Evolutionary conservation across 2,113 vertebrate genomes (phyloP).

Genomic region (Ifrita kowaldi): DNA sequence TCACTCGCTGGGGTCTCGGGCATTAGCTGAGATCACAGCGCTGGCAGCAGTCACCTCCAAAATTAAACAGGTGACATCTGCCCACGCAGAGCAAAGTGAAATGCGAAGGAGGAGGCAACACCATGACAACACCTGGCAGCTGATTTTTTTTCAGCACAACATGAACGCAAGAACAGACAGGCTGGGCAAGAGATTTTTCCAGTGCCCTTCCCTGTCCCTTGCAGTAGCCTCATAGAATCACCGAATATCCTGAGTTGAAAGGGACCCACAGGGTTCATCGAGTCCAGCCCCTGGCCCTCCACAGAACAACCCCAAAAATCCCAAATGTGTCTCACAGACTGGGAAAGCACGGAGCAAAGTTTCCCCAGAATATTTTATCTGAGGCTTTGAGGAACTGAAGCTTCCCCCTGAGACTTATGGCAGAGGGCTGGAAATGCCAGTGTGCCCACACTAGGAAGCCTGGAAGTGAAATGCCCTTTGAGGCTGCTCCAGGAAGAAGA

Average conservation of each 20-base stretch:
- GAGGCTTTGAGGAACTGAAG: not conserved
- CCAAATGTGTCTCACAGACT: not conserved
- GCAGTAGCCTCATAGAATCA: not conserved
- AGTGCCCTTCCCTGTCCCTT: not conserved
- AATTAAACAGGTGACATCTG: not conserved
- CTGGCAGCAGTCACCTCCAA: not conserved
- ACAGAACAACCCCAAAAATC: not conserved
- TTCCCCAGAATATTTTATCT: not conserved
- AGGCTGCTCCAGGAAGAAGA: not conserved
- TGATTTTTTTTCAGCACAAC: not conserved
- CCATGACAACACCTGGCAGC: not conserved
- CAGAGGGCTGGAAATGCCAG: not conserved
- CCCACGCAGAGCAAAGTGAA: not conserved
- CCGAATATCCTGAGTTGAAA: not conserved
- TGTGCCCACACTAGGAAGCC: not conserved
- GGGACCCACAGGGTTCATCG: not conserved
- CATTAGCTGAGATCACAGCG: not conserved
- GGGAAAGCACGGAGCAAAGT: not conserved
- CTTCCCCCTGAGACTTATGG: accelerated
- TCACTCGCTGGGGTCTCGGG: not conserved
- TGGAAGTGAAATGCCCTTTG: not conserved
- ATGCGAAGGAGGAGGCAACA: not conserved
- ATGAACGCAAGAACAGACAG: not conserved
- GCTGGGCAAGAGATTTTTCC: not conserved
- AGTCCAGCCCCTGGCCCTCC: not conserved